phyloP scores from a whole-genome alignment of 2,797 vertebrate species.

The Phoeniculus purpureus region DNA sequence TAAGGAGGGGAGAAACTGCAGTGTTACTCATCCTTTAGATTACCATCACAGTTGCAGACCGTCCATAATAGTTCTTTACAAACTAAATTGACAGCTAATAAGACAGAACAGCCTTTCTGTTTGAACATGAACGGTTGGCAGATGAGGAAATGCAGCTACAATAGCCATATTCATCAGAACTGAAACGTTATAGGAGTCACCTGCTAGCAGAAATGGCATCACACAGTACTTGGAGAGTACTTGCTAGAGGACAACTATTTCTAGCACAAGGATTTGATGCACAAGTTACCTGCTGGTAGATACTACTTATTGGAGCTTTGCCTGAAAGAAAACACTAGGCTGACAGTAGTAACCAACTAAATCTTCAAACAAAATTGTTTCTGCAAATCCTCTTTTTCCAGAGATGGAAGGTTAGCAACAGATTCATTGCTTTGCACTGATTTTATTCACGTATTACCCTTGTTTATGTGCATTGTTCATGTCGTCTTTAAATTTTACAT shows the following conservation, averaged over 20 bases:
- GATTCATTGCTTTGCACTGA: background rate
- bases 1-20: background rate
- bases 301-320: background rate
- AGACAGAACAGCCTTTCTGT: background rate
- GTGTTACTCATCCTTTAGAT: background rate
- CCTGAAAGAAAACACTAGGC: background rate
- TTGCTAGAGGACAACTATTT: background rate
- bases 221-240: background rate
- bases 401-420: background rate
- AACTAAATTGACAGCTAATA: background rate
- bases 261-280: background rate
- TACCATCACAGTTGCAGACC: background rate
- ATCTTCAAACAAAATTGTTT: background rate
- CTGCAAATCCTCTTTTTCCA: background rate
- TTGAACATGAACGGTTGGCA: background rate
- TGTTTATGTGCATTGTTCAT: background rate
- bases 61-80: background rate
- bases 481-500: background rate
- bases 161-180: background rate
- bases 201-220: background rate
- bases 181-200: background rate
- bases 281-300: background rate
- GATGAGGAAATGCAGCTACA: background rate
- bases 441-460: background rate
- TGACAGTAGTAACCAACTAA: background rate